Evolutionary conservation across 1,140 invertebrate genomes (phyloP).

Genomic region (Microplitis mediator): DNA sequence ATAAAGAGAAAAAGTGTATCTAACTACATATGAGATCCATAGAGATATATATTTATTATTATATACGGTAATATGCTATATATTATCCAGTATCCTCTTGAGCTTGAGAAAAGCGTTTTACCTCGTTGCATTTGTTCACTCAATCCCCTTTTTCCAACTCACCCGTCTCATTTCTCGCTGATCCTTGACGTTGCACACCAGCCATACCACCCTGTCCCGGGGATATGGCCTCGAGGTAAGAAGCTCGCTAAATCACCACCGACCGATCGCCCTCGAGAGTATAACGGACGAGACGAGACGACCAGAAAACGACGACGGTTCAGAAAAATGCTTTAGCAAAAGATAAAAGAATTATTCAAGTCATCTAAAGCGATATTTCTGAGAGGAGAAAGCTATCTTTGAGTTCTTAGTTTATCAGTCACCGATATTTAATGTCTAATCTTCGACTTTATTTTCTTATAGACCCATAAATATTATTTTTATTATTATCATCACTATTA

Average conservation of each 20-base stretch:
- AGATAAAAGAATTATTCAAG: conserved; percentile 35
- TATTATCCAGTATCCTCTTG: neutral
- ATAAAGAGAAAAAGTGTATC: too few relatives aligned
- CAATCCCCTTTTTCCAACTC: conserved; percentile 6
- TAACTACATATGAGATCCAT: too few relatives aligned
- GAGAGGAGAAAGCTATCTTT: neutral
- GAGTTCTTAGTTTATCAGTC: neutral
- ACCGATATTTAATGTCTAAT: conserved; percentile 4
- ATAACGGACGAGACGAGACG: neutral
- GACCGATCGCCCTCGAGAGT: conserved; percentile 27
- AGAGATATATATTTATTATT: neutral
- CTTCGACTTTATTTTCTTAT: neutral
- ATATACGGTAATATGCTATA: neutral
- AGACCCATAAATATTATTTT: neutral
- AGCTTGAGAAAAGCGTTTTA: conserved; percentile 25
- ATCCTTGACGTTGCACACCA: conserved; percentile 14
- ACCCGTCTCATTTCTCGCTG: conserved; percentile 22
- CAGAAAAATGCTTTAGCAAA: conserved; percentile 12
- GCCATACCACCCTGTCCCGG: neutral
- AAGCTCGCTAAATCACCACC: conserved; percentile 32
- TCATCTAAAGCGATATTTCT: conserved; percentile 23
- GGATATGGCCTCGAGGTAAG: conserved; percentile 23
- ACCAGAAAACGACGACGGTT: neutral
- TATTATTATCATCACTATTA: too few relatives aligned
- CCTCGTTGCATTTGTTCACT: neutral